Conservation (phyloP, 2,797 vertebrate species). For the Amblyraja radiata region DNA sequence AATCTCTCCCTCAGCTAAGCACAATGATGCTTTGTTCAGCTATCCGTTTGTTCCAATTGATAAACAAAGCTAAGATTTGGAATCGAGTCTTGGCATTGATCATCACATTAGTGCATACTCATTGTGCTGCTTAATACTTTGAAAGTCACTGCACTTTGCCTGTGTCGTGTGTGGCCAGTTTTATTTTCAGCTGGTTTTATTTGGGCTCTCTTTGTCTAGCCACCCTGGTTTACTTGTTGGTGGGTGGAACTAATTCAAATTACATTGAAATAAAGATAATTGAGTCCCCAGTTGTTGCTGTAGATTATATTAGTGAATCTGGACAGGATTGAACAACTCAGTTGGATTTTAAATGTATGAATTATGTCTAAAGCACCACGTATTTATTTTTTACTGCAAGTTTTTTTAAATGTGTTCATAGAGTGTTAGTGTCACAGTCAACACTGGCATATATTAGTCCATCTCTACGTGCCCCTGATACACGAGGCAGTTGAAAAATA, state of each 20-base stretch:
- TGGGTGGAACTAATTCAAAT: not conserved
- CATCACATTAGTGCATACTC: not conserved
- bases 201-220: not conserved
- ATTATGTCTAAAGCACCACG: too few relatives aligned
- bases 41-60: not conserved
- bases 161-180: not conserved
- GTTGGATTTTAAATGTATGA: not conserved
- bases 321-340: not conserved
- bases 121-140: not conserved
- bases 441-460: too few relatives aligned
- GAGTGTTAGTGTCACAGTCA: too few relatives aligned
- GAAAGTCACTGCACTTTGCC: not conserved
- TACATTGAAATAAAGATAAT: not conserved
- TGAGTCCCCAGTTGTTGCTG: not conserved
- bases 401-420: too few relatives aligned
- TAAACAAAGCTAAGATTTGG: not conserved
- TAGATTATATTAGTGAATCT: not conserved
- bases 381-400: not conserved
- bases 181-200: not conserved
- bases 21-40: slow-evolving; percentile 22
- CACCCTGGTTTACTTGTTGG: too few relatives aligned
- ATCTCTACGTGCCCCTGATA: too few relatives aligned
- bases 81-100: not conserved
- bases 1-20: not conserved
- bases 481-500: too few relatives aligned